Evolutionary conservation across 2,113 vertebrate genomes (phyloP), one percentile per base, ranked within the genome.

Genomic region (Fregata magnificens): DNA sequence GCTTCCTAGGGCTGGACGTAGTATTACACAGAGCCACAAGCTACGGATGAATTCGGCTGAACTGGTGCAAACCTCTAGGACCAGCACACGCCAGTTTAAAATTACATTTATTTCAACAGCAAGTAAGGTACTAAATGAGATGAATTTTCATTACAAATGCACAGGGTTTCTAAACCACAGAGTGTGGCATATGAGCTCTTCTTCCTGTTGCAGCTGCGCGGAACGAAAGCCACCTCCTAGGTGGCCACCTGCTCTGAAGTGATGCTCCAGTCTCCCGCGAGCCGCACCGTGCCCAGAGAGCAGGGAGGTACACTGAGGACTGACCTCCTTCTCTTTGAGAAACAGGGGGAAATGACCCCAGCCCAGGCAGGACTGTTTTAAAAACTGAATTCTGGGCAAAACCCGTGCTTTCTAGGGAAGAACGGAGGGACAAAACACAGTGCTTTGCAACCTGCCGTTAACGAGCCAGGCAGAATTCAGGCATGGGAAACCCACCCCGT

Each of bases 401-500:
- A 70, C 21, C 26, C 2, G 0, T 12, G 16, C 20, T 55, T 47
- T 69, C 29, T n/a, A 26, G 19, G 16, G 53, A 76, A 28, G 36
- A 73, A 44, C 0, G 1, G 13, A 42, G 7, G 52, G 61, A 38
- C 32, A 22, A 52, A 59, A 34, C 14, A 45, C 0, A 0, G 28
- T 0, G 7, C 45, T 45, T 59, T 29, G 34, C 53, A 82, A 44
- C 25, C n/a, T 1, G 2, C 0, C 2, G 38, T 28, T 53, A 70
- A 45, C 1, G 0, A 62, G 24, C 18, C 29, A 29, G 22, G 34
- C 4, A 19, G 29, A 71, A 38, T n/a, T 80, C 69, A 31, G 16
- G 34, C 6, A 0, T 14, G 31, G 31, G 31, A 81, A 42, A 42
- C 8, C 8, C 2, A 1, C n/a, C 26, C 1, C 1, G 0, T 26